Evolutionary conservation across 2,797 vertebrate genomes (phyloP), one percentile per base, ranked within the genome.

Genomic region (Synanceia verrucosa): DNA sequence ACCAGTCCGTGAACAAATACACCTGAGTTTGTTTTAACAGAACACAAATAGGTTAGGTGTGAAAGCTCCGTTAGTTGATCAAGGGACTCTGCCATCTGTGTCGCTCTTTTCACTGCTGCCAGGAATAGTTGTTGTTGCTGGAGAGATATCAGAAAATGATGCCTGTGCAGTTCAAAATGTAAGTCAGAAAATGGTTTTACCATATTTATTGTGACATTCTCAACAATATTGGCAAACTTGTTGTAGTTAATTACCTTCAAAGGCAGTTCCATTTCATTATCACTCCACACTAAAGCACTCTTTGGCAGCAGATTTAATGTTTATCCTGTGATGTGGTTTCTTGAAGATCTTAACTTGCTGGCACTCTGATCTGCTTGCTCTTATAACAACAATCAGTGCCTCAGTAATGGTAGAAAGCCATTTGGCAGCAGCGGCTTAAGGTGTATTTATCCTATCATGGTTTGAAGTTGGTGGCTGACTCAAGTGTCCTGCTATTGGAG

Each of bases 341-440:
- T 61, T 57, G 5, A 47, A 60, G 36, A 71, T 51, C 29, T 64
- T 58, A 48, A 71, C n/a, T 29, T 3, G 5, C 36, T 65, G 29
- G 31, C 18, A 9, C 43, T 57, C 34, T 51, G 51, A 57, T 48
- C 21, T 37, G 16, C 6, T 29, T 18, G 2, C 53, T 57, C 14
- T 52, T 18, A 39, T 48, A 51, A 29, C 47, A 64, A 55, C 24
- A 72, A 53, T 47, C 33, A 36, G 19, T 13, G 26, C 36, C 23
- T 65, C 62, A 43, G 29, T 51, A 26, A 51, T 63, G 47, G 19
- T 41, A 29, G 36, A 47, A 63, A 52, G 41, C 14, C 41, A 64
- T 74, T 76, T 71, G 56, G 56, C 64, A 53, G 26, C 55, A 31
- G 39, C 3, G 3, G 13, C 12, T 4, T 26, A 13, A 74, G 57